Evolutionary conservation across 2,888 invertebrate genomes (phyloP).

Genomic region (Caenorhabditis angaria): DNA sequence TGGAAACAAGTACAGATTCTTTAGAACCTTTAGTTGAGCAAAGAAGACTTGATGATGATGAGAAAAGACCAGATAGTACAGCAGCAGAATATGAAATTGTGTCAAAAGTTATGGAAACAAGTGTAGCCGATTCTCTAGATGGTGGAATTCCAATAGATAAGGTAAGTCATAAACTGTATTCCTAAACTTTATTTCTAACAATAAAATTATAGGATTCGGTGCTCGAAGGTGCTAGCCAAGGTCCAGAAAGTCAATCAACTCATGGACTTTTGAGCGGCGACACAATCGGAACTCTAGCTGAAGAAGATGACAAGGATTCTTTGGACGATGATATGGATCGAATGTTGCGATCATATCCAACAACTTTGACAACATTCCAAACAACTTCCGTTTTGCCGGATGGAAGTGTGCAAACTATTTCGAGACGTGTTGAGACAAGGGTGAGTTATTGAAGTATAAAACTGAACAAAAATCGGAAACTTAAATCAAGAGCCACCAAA

Average conservation of each 20-base stretch:
- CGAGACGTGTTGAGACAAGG: slow-evolving; percentile 68
- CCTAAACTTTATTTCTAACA: neutral
- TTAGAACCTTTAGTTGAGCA: slow-evolving; percentile 53
- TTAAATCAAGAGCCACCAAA: neutral
- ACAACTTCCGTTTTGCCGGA: slow-evolving; percentile 63
- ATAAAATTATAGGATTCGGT: slow-evolving; percentile 63
- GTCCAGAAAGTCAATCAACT: slow-evolving; percentile 53
- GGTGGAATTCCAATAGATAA: slow-evolving; percentile 29
- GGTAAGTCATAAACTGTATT: slow-evolving; percentile 5
- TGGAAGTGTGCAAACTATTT: slow-evolving; percentile 69
- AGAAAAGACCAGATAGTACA: slow-evolving; percentile 26
- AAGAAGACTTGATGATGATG: slow-evolving; percentile 13
- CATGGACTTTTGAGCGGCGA: slow-evolving; percentile 66
- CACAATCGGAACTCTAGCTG: slow-evolving; percentile 61
- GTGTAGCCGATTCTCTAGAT: slow-evolving; percentile 41
- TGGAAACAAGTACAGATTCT: slow-evolving; percentile 58
- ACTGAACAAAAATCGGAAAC: neutral
- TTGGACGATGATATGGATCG: slow-evolving; percentile 61
- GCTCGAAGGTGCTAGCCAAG: slow-evolving; percentile 68
- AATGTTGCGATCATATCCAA: slow-evolving; percentile 62
- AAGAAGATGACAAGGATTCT: slow-evolving; percentile 66
- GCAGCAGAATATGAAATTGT: slow-evolving; percentile 49
- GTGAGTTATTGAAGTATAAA: slow-evolving; percentile 34
- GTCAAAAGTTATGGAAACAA: slow-evolving; percentile 36
- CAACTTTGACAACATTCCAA: slow-evolving; percentile 71